Percentiles rank a stretch among this genome's conserved stretches.
Evolutionary conservation across 2,797 vertebrate genomes (phyloP).

Genomic region (Schizothorax lantsangensis): DNA sequence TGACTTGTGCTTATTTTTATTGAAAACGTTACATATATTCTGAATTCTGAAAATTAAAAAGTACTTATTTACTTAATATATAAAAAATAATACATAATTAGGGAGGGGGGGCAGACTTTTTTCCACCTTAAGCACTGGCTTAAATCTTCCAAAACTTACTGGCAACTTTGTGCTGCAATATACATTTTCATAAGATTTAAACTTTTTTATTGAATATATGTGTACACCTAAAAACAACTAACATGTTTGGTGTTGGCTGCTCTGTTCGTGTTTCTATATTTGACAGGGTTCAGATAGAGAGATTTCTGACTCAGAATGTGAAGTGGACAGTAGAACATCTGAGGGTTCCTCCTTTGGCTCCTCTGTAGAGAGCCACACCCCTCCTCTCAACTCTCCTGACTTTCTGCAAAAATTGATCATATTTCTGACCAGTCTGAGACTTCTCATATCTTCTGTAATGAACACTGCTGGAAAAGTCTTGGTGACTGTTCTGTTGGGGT

Average conservation of each 20-base stretch:
- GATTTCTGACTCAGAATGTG: conserved; percentile 74
- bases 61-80: no score
- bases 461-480: conserved; percentile 80
- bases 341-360: conserved; percentile 73
- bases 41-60: no score
- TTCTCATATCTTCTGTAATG: conserved; percentile 76
- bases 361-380: conserved; percentile 65
- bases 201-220: not conserved
- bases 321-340: conserved; percentile 71
- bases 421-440: conserved; percentile 74
- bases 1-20: no score
- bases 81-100: no score
- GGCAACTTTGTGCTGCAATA: not conserved
- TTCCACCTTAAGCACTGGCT: no score
- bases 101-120: no score
- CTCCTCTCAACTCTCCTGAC: conserved; percentile 66
- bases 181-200: not conserved
- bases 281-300: conserved; percentile 66
- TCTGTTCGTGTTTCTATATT: not conserved
- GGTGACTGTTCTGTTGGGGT: conserved; percentile 79
- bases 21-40: no score
- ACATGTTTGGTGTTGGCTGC: not conserved
- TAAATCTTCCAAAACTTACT: not conserved
- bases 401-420: conserved; percentile 76
- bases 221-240: not conserved